Evolutionary conservation across 92 coral and sea anemone species (phyloP).

Genomic region (Palythoa caribaeorum): DNA sequence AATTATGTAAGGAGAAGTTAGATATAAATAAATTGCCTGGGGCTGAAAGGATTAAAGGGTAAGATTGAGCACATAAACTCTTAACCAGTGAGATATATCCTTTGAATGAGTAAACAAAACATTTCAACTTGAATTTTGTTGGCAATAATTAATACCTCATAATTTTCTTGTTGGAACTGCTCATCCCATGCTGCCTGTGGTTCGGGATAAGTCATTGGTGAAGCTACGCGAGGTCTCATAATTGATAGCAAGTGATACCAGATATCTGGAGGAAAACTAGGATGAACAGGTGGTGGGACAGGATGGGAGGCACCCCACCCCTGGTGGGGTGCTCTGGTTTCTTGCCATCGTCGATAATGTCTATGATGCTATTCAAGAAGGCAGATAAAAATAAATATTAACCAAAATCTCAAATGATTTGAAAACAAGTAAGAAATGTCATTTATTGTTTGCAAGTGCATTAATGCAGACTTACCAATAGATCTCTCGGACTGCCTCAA

Average conservation of each 20-base stretch:
- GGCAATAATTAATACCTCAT: constrained; percentile 64
- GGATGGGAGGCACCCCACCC: constrained; percentile 72
- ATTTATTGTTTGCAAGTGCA: background rate
- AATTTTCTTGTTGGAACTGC: constrained; percentile 84
- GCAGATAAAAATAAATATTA: background rate
- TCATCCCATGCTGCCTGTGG: constrained; percentile 81
- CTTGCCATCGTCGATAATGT: constrained; percentile 89
- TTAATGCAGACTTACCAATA: too few relatives aligned
- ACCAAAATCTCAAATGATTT: background rate
- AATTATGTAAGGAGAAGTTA: too few relatives aligned
- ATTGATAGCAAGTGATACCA: constrained; percentile 86
- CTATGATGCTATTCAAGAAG: constrained; percentile 73
- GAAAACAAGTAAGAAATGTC: background rate
- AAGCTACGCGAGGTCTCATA: constrained; percentile 79
- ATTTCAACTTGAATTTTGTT: too few relatives aligned
- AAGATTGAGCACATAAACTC: too few relatives aligned
- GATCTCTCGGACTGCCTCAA: too few relatives aligned
- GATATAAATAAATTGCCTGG: too few relatives aligned
- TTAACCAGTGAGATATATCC: too few relatives aligned
- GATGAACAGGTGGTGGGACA: constrained; percentile 65
- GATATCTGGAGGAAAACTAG: constrained; percentile 78
- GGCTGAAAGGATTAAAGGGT: too few relatives aligned
- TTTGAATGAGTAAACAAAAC: too few relatives aligned
- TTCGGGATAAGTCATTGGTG: constrained; percentile 65
- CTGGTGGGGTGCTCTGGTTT: constrained; percentile 64